Conservation (phyloP, 2,113 vertebrate species). For the Aptenodytes patagonicus region DNA sequence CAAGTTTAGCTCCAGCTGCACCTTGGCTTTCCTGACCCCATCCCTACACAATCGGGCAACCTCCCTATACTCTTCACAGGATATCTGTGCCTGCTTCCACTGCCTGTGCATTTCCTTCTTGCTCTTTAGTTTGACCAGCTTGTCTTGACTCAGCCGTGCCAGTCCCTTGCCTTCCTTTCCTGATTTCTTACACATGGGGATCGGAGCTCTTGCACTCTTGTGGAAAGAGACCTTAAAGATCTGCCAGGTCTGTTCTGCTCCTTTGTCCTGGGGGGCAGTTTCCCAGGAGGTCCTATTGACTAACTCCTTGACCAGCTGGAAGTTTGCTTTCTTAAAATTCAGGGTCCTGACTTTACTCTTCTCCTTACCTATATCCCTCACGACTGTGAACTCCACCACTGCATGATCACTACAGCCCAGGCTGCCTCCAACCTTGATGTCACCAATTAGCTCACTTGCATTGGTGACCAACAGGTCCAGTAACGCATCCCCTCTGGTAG, state of each 20-base stretch:
- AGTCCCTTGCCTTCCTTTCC: not conserved
- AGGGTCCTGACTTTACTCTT: not conserved
- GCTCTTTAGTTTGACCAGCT: not conserved
- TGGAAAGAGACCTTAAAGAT: not conserved
- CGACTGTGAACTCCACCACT: not conserved
- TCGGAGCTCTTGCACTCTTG: not conserved
- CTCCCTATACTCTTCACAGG: too few relatives aligned
- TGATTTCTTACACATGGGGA: not conserved
- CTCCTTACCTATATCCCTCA: not conserved
- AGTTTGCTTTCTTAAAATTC: not conserved
- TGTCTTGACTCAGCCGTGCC: too few relatives aligned
- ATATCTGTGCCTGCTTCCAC: too few relatives aligned
- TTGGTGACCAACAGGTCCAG: not conserved
- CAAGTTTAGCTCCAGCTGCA: not conserved
- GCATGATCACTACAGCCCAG: not conserved
- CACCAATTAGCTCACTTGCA: too few relatives aligned
- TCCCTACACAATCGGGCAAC: too few relatives aligned
- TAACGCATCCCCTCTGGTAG: not conserved
- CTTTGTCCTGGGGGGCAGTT: too few relatives aligned
- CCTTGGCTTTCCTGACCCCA: too few relatives aligned
- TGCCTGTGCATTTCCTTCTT: too few relatives aligned
- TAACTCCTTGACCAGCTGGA: too few relatives aligned
- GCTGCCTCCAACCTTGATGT: not conserved
- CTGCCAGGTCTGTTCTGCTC: not conserved
- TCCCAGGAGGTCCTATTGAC: too few relatives aligned